Evolutionary conservation across 2,888 invertebrate species (phyloP).

Genomic region (Drosophila rellima): DNA sequence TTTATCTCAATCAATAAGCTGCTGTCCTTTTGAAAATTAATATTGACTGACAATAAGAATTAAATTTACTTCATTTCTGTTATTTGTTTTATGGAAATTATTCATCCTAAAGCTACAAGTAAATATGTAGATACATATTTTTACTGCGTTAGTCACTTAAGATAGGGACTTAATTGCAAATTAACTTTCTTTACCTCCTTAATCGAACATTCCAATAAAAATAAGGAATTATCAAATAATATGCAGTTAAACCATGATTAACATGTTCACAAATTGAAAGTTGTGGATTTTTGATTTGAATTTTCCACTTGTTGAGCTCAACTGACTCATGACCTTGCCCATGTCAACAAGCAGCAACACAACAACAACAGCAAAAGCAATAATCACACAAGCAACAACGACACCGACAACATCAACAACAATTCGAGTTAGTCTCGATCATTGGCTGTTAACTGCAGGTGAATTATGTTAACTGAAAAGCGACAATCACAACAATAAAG

Average conservation of each 20-base stretch:
- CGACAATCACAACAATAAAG: conserved; percentile 43
- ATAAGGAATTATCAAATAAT: too few relatives aligned
- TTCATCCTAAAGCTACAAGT: too few relatives aligned
- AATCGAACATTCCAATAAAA: neutral
- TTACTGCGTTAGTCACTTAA: too few relatives aligned
- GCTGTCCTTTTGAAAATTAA: neutral
- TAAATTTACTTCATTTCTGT: too few relatives aligned
- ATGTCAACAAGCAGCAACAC: conserved; percentile 35
- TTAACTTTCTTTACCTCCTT: neutral
- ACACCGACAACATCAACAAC: conserved; percentile 8
- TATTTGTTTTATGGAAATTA: too few relatives aligned
- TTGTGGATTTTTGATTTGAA: conserved; percentile 14
- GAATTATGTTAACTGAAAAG: conserved; percentile 45
- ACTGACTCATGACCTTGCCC: conserved; percentile 52
- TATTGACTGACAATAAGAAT: neutral
- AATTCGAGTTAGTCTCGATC: conserved; percentile 21
- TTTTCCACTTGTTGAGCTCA: conserved; percentile 45
- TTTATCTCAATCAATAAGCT: neutral
- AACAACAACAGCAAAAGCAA: conserved; percentile 24
- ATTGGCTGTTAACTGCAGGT: conserved; percentile 52
- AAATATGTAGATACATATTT: too few relatives aligned
- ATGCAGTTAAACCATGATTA: conserved; percentile 3
- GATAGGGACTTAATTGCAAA: neutral
- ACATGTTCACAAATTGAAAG: conserved; percentile 19
- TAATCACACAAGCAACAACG: conserved; percentile 27